phyloP scores from a whole-genome alignment of 53 echinoderm and acorn worm species.

The Antedon mediterranea region DNA sequence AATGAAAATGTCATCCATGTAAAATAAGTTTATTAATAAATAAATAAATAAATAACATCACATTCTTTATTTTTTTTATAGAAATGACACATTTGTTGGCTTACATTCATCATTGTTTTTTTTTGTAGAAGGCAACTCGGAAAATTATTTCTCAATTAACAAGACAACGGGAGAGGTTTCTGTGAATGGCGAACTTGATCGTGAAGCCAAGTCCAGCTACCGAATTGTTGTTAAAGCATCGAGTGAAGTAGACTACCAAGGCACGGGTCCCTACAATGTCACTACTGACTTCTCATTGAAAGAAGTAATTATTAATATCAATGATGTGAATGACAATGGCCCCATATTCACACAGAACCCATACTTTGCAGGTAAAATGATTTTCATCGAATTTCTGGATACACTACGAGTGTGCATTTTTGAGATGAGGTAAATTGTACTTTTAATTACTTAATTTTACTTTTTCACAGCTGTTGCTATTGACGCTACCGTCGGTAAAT shows the following conservation, averaged over 20 bases:
- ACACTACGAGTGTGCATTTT: too few species aligned
- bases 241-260: conserved; percentile 34
- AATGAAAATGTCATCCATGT: too few species aligned
- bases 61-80: too few species aligned
- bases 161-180: conserved; percentile 36
- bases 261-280: conserved; percentile 26
- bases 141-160: conserved; percentile 40
- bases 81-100: too few species aligned
- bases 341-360: conserved; percentile 33
- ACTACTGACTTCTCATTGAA: conserved; percentile 41
- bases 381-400: too few species aligned
- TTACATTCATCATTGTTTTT: background rate
- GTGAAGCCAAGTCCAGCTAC: conserved; percentile 30
- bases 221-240: conserved; percentile 52
- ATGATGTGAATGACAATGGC: conserved; percentile 76
- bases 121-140: conserved; percentile 45
- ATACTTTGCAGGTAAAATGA: conserved; percentile 34
- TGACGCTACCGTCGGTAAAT: background rate
- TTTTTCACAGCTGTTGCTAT: background rate
- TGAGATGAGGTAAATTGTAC: too few species aligned
- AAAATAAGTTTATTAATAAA: too few species aligned
- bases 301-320: conserved; percentile 39
- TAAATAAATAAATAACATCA: too few species aligned
- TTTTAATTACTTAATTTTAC: too few species aligned
- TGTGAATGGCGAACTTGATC: conserved; percentile 41